A percentile compares a stretch with the other conserved stretches of the same genome.
phyloP scores from a whole-genome alignment of 2,113 vertebrate genomes.

The Coptodon bakossiorum region DNA sequence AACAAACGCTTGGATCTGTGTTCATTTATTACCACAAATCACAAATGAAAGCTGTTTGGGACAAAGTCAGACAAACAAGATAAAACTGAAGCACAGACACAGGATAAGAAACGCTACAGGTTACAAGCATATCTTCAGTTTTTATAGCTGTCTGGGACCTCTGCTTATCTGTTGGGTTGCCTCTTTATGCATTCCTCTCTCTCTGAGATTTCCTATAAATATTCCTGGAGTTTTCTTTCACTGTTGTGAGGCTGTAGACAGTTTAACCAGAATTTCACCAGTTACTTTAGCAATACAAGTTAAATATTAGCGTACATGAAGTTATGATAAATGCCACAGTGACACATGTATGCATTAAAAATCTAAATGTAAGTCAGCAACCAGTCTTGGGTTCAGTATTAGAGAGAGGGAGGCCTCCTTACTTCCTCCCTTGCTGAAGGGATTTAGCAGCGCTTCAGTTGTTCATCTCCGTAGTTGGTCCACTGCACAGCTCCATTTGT shows the following conservation, averaged over 20 bases:
- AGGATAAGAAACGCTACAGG: not conserved
- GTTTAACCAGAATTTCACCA: not conserved
- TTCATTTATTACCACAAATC: not conserved
- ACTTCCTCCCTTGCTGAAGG: not conserved
- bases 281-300: not conserved
- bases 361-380: not conserved
- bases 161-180: not conserved
- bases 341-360: not conserved
- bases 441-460: constrained; percentile 37
- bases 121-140: not conserved
- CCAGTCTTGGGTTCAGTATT: not conserved
- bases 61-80: not conserved
- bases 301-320: not conserved
- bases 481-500: constrained; percentile 56
- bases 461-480: constrained; percentile 39
- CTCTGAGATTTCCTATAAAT: not conserved
- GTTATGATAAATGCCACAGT: not conserved
- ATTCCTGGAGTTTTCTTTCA: not conserved
- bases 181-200: not conserved
- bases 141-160: not conserved
- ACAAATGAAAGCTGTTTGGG: not conserved
- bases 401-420: constrained; percentile 4
- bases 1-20: not conserved
- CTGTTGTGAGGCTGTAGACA: not conserved
- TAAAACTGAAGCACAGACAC: not conserved